Base-by-base conservation (phyloP, 2,113 vertebrate genomes). In the Cynopterus brachyotis region DNA sequence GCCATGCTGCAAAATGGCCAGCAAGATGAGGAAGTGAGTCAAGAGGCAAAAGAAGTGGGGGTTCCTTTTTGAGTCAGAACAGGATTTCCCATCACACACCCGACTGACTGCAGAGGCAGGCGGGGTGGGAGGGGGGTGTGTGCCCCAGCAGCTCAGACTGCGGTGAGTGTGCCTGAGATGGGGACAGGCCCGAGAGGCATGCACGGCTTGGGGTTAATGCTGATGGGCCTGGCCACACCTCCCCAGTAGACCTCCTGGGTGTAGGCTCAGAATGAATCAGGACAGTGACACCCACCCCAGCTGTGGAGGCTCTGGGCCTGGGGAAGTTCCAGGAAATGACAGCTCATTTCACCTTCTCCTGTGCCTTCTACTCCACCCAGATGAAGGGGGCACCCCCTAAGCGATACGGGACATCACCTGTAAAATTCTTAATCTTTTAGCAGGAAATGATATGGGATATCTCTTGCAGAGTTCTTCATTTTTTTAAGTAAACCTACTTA, bases 11-110 rank as follows among this genome's bases (percentile, higher is more conserved):
- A 0, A 62, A 72, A 42, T 1, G 8, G 80, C 11, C 37, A 20
- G 70, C 30, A 10, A 40, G 85, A 95, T 2, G 0, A 97, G 89
- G 97, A 85, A 96, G 95, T 96, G 84, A 97, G 95, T 45, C 67
- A 57, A 67, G n/a, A 0, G 95, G 59, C 96, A 83, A 78, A 90
- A 85, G 75, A 17, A 0, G 19, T 10, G 0, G 1, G 4, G 90
- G 92, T 97, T 98, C 96, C 97, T 96, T 84, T 96, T 60, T 64
- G 86, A 94, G 89, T 97, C 80, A 72, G 96, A 89, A 90, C 96
- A 97, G 97, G 85, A 98, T 95, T 98, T 98, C 98, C 98, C 96
- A 90, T 96, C 91, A 92, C 96, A 82, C 73, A 59, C 80, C 89
- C 81, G 3, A n/a, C 0, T 0, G 19, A 0, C 57, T 24, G 73